A percentile compares a stretch with the other conserved stretches of the same genome.
These are phyloP conservation scores for Osmerus mordax DNA, from an alignment of 2,113 vertebrate species.

Conservation along the genomic window DNA sequence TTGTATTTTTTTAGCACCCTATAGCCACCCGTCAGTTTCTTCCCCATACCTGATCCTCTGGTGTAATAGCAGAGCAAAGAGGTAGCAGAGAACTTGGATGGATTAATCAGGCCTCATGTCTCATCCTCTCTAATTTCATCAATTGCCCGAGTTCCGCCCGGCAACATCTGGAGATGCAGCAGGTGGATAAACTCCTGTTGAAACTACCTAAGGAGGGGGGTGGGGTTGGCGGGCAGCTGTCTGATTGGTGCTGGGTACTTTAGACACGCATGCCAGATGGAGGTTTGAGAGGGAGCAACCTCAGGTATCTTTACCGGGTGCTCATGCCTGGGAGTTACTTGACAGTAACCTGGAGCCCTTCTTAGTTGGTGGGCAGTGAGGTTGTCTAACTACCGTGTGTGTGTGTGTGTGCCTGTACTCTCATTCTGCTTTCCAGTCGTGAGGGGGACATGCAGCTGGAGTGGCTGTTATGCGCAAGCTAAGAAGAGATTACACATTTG, in stretches of 20 bases:
- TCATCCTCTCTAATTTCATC: neutral
- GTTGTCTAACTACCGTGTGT: neutral
- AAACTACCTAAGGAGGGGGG: neutral
- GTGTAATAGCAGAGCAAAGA: neutral
- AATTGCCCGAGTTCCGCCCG: neutral
- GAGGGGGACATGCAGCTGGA: neutral
- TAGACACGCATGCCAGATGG: neutral
- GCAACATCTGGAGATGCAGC: conserved; percentile 17
- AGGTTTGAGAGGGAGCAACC: neutral
- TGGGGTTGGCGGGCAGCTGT: neutral
- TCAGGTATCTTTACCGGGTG: neutral
- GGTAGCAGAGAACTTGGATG: neutral
- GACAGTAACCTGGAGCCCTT: neutral
- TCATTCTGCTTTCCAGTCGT: neutral
- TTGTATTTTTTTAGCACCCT: too few species aligned
- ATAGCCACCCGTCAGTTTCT: neutral
- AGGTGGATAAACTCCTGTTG: conserved; percentile 2
- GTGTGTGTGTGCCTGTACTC: neutral
- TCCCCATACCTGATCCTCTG: neutral
- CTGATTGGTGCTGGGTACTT: neutral
- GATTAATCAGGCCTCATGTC: conserved; percentile 15
- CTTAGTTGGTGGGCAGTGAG: neutral
- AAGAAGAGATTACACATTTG: neutral
- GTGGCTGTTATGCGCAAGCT: neutral
- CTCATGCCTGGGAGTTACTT: neutral